A percentile compares a stretch with the other conserved stretches of the same genome.
Evolutionary conservation across 2,113 vertebrate species (phyloP).

Genomic region (Melospiza melodia): DNA sequence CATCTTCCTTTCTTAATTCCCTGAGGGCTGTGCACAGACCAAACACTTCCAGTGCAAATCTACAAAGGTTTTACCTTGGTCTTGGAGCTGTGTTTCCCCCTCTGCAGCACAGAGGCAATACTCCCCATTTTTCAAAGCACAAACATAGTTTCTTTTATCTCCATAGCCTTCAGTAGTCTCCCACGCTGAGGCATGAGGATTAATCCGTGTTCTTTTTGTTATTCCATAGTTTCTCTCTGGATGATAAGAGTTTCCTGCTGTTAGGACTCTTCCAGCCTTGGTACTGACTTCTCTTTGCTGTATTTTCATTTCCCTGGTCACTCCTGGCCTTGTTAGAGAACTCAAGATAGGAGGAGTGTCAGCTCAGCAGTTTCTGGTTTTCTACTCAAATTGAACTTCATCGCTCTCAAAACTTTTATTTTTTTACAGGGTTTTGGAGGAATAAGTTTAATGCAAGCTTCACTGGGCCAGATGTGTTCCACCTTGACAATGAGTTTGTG

Average conservation of each 20-base stretch:
- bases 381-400: neutral
- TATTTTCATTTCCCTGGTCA: neutral
- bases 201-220: neutral
- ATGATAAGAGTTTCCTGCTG: slow-evolving; percentile 16
- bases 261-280: neutral
- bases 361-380: neutral
- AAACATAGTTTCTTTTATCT: slow-evolving; percentile 33
- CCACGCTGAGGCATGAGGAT: neutral
- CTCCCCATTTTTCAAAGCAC: slow-evolving; percentile 1
- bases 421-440: slow-evolving; percentile 85
- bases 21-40: neutral
- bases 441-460: slow-evolving; percentile 85
- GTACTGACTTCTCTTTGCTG: neutral
- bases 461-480: slow-evolving; percentile 82
- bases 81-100: neutral
- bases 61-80: neutral
- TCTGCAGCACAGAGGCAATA: neutral
- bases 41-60: neutral
- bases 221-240: neutral
- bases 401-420: neutral
- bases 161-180: slow-evolving; percentile 20
- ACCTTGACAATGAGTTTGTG: slow-evolving; percentile 78
- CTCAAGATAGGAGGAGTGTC: neutral
- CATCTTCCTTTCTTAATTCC: neutral
- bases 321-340: neutral